Evolutionary conservation across 1,140 invertebrate genomes (phyloP).

Genomic region (Mizuhopecten yessoensis): DNA sequence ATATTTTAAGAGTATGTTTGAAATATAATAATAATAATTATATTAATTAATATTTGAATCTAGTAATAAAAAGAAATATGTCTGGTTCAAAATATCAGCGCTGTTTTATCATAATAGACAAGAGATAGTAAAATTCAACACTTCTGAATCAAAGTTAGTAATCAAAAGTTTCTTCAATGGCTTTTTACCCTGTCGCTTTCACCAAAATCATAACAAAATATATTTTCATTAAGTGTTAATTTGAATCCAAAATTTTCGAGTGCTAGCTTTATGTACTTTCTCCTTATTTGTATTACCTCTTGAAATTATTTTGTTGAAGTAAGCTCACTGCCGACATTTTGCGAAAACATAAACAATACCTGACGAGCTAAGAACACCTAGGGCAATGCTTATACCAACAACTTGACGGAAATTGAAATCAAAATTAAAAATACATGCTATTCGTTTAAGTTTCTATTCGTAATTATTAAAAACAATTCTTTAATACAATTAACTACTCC

Average conservation of each 20-base stretch:
- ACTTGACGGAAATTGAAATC: background rate
- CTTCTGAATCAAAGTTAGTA: too few species aligned
- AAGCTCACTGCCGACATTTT: slow-evolving; percentile 13
- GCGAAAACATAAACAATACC: background rate
- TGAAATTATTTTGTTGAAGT: background rate
- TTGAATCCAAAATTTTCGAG: background rate
- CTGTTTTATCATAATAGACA: too few species aligned
- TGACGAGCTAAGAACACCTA: background rate
- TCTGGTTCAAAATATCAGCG: too few species aligned
- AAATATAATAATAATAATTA: too few species aligned
- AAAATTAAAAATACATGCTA: background rate
- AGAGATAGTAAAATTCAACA: too few species aligned
- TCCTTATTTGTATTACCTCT: background rate
- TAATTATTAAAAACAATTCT: background rate
- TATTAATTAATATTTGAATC: too few species aligned
- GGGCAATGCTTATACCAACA: background rate
- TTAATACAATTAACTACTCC: background rate
- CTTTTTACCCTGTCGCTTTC: too few species aligned
- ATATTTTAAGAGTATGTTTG: too few species aligned
- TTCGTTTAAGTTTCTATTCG: background rate
- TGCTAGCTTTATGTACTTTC: background rate
- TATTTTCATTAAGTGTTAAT: slow-evolving; percentile 5
- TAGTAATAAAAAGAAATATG: too few species aligned
- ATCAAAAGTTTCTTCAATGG: too few species aligned
- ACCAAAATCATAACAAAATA: background rate